Base-by-base conservation (phyloP, 2,113 vertebrate species). In the Phocoena phocoena region DNA sequence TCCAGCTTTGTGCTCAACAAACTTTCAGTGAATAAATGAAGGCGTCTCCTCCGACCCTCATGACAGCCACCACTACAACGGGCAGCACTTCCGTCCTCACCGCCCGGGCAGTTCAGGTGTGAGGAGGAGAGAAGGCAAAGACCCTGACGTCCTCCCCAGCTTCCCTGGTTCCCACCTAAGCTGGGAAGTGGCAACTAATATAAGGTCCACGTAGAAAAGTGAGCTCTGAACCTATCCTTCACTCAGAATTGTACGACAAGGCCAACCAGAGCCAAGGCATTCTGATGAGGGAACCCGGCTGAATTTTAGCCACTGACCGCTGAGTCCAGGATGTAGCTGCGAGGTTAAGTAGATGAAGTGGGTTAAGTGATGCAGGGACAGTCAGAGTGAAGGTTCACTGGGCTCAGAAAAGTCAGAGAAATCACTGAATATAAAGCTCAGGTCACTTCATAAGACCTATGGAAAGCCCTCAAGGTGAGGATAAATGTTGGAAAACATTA, bases 401-500 rank as follows among this genome's bases (percentile, higher is more conserved):
- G 31, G 47, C 73, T 93, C 26, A 44, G 50, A 67, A 53, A 73
- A 12, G 55, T 8, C 44, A 53, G 47, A 62, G 58, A 77, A 88
- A 82, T 38, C 65, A 44, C 63, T 6, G 79, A 47, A 9, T 47
- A 25, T 21, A 82, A 90, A 80, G 36, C 65, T 86, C 80, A 73
- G 62, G 81, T 76, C 28, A 58, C 44, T 86, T 79, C 87, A 53
- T 41, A 63, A 12, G 63, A 82, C 68, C 77, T 44, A 36, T 25
- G 63, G 74, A 65, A 96, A 67, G 50, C 31, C 90, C 95, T 70
- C 82, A 95, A n/a, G 58, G 63, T 65, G 44, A 91, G 50, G 70
- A 80, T 73, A 81, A 63, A 92, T 77, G 73, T 87, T 65, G 88
- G n/a, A n/a, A 79, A 74, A 73, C 50, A 53, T 41, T 96, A 58